Evolutionary conservation across 2,888 invertebrate genomes (phyloP), one percentile per base, ranked within the genome.

Genomic region (Elegia similella): DNA sequence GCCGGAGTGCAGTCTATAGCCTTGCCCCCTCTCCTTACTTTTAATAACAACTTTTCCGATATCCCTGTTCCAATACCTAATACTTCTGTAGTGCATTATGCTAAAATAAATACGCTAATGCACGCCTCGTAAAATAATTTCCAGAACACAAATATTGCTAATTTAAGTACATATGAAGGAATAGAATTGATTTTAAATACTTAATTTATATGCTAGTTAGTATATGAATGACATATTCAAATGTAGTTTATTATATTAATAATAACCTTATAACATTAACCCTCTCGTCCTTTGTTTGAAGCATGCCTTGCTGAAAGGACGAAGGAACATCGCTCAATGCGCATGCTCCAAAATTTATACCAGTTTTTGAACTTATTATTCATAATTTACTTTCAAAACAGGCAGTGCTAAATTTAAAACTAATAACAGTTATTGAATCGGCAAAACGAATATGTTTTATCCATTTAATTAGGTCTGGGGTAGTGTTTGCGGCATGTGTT

Each of bases 61-160:
- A 82, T 89, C 58, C 88, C 88, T 0, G 83, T 89, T 0, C 88
- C 88, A 0, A 85, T 89, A 63, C 88, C 88, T 0, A 89, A 89
- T 57, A 82, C 85, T n/a, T 85, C 88, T 0, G 70, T 89, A 6
- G 78, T 89, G 0, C 83, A 82, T 64, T 89, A 89, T 55, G 79
- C 84, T 44, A 87, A 86, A 72, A 72, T 88, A 2, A 86, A 82
- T 60, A 85, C 88, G 1, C 63, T 88, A 38, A 65, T 86, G 6
- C 16, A 30, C 12, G 12, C 16, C 7, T 13, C n/a, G 5, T 42
- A 13, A 42, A 42, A 29, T 29, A 29, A 42, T 34, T 10, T 32
- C 1, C 2, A n/a, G 6, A 12, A n/a, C 12, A 38, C 10, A 38
- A 38, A 38, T 38, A 38, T 12, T 38, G n/a, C 12, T 23, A 23